These are phyloP conservation scores for Ceuthmochares aereus DNA, from an alignment of 2,113 vertebrate genomes.

Conservation along the genomic window DNA sequence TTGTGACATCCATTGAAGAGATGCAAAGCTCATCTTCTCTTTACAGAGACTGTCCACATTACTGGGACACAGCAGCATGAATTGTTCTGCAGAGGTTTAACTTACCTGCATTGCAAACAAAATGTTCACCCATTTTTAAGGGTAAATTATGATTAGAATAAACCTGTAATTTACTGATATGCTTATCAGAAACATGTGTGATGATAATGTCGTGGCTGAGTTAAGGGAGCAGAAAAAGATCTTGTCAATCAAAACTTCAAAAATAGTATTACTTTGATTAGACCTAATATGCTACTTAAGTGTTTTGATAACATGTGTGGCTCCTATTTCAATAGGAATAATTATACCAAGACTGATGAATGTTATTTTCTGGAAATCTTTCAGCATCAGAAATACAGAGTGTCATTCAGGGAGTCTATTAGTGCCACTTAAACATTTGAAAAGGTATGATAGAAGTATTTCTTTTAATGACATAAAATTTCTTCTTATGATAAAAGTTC, in stretches of 20 bases:
- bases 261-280: not conserved
- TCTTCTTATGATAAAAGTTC: not conserved
- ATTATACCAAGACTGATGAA: not conserved
- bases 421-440: not conserved
- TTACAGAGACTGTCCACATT: not conserved
- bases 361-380: not conserved
- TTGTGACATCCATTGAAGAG: not conserved
- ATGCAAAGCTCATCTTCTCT: not conserved
- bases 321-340: constrained; percentile 1
- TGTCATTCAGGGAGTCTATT: not conserved
- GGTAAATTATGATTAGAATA: not conserved
- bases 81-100: not conserved
- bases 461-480: not conserved
- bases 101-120: not conserved
- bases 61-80: not conserved
- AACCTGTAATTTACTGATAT: not conserved
- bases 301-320: not conserved
- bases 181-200: not conserved
- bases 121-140: not conserved
- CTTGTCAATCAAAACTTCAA: not conserved
- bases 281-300: rapidly evolving
- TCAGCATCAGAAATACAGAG: not conserved
- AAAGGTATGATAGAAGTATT: not conserved
- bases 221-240: not conserved
- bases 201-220: not conserved